Conservation (phyloP, 2,797 vertebrate genomes). For the Tokudaia muenninki region DNA sequence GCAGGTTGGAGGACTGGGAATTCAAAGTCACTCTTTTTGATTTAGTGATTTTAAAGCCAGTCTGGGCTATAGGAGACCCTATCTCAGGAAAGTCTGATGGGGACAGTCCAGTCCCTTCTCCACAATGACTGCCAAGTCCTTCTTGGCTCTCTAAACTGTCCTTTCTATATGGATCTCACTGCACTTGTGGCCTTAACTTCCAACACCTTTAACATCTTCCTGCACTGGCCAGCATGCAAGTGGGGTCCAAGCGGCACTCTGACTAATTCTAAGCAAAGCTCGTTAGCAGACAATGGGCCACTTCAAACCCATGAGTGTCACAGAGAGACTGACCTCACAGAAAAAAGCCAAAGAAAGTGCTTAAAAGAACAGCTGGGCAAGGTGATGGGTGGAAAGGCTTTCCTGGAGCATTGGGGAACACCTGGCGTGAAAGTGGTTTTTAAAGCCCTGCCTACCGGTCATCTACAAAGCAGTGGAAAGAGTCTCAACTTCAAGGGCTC, state of each 20-base stretch:
- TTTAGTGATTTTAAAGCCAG: neutral
- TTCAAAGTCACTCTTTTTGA: neutral
- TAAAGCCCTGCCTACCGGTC: neutral
- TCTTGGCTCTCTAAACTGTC: slow-evolving; percentile 53
- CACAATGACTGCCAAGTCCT: neutral
- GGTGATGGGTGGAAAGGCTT: neutral
- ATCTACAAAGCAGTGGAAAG: neutral
- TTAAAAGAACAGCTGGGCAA: neutral
- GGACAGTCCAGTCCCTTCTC: neutral
- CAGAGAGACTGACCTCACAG: neutral
- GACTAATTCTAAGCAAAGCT: slow-evolving; percentile 27
- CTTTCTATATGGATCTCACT: neutral
- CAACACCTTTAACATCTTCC: slow-evolving; percentile 16
- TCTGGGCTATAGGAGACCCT: neutral
- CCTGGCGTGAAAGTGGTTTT: slow-evolving; percentile 11
- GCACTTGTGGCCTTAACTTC: slow-evolving; percentile 13
- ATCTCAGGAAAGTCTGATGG: neutral
- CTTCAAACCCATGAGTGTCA: neutral
- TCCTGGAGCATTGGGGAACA: neutral
- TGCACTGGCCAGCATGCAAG: neutral
- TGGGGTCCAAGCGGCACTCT: neutral
- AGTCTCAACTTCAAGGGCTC: slow-evolving; percentile 29
- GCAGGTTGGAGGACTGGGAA: neutral
- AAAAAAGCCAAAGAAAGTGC: neutral
- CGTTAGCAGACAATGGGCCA: neutral